Evolutionary conservation across 2,797 vertebrate species (phyloP), one percentile per base, ranked within the genome.

Genomic region (Lepus townsendii): DNA sequence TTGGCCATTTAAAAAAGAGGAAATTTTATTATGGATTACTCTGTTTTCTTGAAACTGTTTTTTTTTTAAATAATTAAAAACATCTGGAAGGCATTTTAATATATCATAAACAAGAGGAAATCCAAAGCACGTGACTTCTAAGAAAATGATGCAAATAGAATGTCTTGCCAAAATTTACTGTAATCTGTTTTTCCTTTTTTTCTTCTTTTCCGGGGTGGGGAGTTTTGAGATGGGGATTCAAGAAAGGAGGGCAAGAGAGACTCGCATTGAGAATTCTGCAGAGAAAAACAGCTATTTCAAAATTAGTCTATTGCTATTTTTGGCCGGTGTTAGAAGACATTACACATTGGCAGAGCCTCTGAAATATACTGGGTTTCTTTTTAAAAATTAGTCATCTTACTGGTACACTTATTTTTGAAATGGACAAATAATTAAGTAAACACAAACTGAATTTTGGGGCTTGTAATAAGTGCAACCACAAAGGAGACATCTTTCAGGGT

Each of bases 31-130:
- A 98, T 38, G 93, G 97, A 98, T 98, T 98, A 98, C 97, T 97
- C 95, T 97, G 97, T 97, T 98, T 98, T 98, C 97, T 98, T 98
- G 96, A 98, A 98, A 97, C 91, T 94, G 38, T 84, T 97, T 98
- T 97, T 97, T 96, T 96, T 97, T 98, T 97, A 96, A 95, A 98
- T 98, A 98, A 98, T 98, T 98, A 98, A 98, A 98, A 98, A 98
- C 98, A 98, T 98, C 98, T 98, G 98, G 98, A 98, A 98, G 97
- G 86, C 97, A 98, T 98, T 98, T 98, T 97, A 97, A 97, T 98
- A 98, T 98, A 98, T 98, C 97, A 98, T 97, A 98, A 98, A 98
- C 98, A 98, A 98, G 98, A 98, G 98, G 98, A 98, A 98, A 98
- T 98, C 97, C 97, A 98, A 98, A 98, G 96, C 98, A 98, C 12